Evolutionary conservation across 2,113 vertebrate species (phyloP).

Genomic region (Tinamus guttatus): DNA sequence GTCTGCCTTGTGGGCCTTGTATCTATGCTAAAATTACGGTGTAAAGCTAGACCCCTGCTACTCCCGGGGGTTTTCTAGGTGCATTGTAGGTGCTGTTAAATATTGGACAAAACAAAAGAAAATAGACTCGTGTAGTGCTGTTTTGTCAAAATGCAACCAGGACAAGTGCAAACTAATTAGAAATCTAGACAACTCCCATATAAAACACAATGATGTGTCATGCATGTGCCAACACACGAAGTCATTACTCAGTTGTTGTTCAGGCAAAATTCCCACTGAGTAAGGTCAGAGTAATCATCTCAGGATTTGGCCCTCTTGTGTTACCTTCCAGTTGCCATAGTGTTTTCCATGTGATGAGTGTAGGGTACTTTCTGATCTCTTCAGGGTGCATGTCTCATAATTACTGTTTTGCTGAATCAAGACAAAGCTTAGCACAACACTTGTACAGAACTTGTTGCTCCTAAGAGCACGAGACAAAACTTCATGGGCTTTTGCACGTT

Average conservation of each 20-base stretch:
- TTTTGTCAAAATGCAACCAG: slow-evolving; percentile 53
- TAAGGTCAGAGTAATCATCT: slow-evolving; percentile 67
- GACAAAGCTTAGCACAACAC: not conserved
- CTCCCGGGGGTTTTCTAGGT: not conserved
- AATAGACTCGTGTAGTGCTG: slow-evolving; percentile 1
- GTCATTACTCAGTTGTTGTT: slow-evolving; percentile 72
- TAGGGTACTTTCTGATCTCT: not conserved
- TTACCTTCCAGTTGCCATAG: slow-evolving; percentile 11
- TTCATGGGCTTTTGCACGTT: not conserved
- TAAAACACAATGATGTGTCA: slow-evolving; percentile 52
- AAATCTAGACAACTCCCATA: slow-evolving; percentile 65
- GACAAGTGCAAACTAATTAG: slow-evolving; percentile 64
- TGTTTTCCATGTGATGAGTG: not conserved
- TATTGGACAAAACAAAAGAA: not conserved
- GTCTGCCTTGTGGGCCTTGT: not conserved
- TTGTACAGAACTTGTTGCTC: not conserved
- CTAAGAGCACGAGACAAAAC: not conserved
- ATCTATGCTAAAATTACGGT: not conserved
- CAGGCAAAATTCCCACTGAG: slow-evolving; percentile 66
- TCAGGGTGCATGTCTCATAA: not conserved
- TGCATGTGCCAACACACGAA: slow-evolving; percentile 57
- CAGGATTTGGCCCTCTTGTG: slow-evolving; percentile 20
- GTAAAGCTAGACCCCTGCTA: not conserved
- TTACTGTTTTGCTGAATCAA: slow-evolving; percentile 16
- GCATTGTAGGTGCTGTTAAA: not conserved